phyloP scores from a whole-genome alignment of 1,140 invertebrate species.

The Hestina assimilis region DNA sequence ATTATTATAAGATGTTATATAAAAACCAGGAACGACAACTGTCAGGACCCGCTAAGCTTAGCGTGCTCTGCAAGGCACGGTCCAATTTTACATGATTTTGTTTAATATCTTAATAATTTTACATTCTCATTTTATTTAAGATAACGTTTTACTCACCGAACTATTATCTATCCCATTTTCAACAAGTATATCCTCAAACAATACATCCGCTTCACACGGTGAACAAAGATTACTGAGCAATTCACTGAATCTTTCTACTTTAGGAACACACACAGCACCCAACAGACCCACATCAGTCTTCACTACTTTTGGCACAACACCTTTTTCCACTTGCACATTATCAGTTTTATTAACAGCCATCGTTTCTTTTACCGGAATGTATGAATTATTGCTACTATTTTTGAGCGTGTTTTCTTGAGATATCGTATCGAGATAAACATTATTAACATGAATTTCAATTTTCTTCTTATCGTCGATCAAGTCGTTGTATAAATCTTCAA shows the following conservation, averaged over 20 bases:
- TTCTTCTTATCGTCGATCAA: constrained; percentile 40
- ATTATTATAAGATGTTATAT: too few relatives aligned
- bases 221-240: constrained; percentile 74
- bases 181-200: constrained; percentile 69
- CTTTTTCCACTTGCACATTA: constrained; percentile 46
- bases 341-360: constrained; percentile 43
- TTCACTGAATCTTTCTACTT: constrained; percentile 75
- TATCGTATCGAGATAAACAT: constrained; percentile 25
- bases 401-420: constrained; percentile 38
- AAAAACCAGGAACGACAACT: too few relatives aligned
- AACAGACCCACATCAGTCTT: constrained; percentile 60
- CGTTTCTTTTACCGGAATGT: constrained; percentile 52
- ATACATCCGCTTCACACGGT: constrained; percentile 66
- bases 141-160: constrained; percentile 42
- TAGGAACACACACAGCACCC: constrained; percentile 71
- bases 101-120: neutral
- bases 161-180: constrained; percentile 61
- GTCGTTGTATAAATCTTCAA: constrained; percentile 63
- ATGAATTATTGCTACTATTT: constrained; percentile 52
- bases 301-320: constrained; percentile 68
- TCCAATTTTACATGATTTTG: too few relatives aligned
- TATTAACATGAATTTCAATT: constrained; percentile 34
- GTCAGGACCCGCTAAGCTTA: too few relatives aligned
- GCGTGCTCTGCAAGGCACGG: too few relatives aligned
- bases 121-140: neutral